Percentiles rank a stretch among this genome's conserved stretches.
Evolutionary conservation across 2,113 vertebrate genomes (phyloP).

Genomic region (Egretta garzetta): DNA sequence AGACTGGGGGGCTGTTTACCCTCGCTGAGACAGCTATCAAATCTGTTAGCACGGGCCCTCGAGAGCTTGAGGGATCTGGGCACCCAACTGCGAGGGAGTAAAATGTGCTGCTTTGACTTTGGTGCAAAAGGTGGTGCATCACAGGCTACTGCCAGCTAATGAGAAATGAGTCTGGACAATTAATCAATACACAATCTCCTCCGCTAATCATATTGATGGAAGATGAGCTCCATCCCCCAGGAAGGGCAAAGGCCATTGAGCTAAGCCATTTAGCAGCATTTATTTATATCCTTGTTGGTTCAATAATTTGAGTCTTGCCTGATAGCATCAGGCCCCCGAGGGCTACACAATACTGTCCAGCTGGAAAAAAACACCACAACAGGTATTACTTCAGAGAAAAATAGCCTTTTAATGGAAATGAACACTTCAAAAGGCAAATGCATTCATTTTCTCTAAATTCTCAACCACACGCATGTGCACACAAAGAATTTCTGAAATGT

Average conservation of each 20-base stretch:
- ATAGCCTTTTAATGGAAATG: background rate
- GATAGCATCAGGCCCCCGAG: background rate
- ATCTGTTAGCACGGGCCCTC: background rate
- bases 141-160: background rate
- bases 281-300: slow-evolving; percentile 38
- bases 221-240: slow-evolving; percentile 7
- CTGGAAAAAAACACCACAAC: background rate
- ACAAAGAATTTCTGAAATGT: background rate
- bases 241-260: slow-evolving; percentile 42
- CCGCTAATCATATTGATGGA: slow-evolving; percentile 27
- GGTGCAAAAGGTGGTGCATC: background rate
- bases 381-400: background rate
- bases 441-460: background rate
- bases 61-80: background rate
- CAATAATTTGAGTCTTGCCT: slow-evolving; percentile 28
- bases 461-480: rapidly evolving
- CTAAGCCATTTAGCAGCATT: slow-evolving; percentile 27
- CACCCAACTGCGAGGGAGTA: background rate
- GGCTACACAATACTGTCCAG: background rate
- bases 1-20: background rate
- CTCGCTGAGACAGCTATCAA: background rate
- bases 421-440: background rate
- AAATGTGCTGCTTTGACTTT: background rate
- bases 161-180: slow-evolving; percentile 40
- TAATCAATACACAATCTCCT: slow-evolving; percentile 60